Base-by-base conservation (phyloP, 2,888 invertebrate species). In the Limnephilus lunatus region DNA sequence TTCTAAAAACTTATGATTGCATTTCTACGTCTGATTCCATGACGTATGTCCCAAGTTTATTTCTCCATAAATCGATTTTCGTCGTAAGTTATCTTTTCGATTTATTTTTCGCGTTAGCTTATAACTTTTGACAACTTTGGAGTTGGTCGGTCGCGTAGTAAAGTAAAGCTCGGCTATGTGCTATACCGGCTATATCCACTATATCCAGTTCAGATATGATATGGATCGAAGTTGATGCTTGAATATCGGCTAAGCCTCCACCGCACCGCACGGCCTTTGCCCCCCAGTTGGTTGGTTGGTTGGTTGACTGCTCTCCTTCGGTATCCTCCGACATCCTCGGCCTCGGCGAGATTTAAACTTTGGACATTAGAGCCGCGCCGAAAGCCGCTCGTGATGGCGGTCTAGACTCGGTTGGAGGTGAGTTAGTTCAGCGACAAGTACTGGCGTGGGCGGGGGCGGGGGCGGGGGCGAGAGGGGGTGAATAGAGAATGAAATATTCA, bases 401-500 rank as follows among this genome's bases (percentile, higher is more conserved):
- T 68, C 68, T 68, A 68, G 68, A 68, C 68, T 68, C 1, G 68
- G 68, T n/a, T 68, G 68, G n/a, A 68, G 68, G 68, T 68, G 68
- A 68, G 25, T 68, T 68, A 68, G 25, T 68, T 68, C 68, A 68
- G 68, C 68, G 68, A 68, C 68, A 68, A 68, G 53, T 68, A 68
- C 25, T 68, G 53, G 19, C 3, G 14, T 19, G 53, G 3, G 44
- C 48, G 48, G 48, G 48, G 48, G 48, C 3, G 14, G 53, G 53
- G 3, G 44, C 48, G 48, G 48, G 48, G 48, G 48, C 15, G 14
- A 25, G 68, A 25, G 5, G 9, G 68, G 68, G 68, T 25, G 68
- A 68, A 68, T n/a, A n/a, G 25, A 68, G 25, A 68, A 82, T 82
- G 82, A 82, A 82, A 82, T 82, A 82, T 82, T 82, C 82, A 82